These are phyloP conservation scores for Sapajus apella DNA, from an alignment of 2,113 vertebrate species.

Conservation along the genomic window DNA sequence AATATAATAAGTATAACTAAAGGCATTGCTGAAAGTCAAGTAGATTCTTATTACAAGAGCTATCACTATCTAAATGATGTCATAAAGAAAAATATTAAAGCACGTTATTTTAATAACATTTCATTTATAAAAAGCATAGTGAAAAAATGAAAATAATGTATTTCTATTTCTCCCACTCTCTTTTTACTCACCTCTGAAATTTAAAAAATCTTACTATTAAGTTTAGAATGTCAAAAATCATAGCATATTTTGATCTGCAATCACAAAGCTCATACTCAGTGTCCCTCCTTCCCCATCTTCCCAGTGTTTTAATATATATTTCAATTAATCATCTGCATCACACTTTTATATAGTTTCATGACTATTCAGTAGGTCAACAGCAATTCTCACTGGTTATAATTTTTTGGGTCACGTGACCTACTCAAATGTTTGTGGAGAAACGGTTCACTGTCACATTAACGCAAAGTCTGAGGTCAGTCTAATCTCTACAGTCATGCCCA, in stretches of 20 bases:
- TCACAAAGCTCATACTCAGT: too few species aligned
- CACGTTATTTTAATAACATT: background rate
- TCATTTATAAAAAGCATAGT: background rate
- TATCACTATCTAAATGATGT: background rate
- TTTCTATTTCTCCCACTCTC: background rate
- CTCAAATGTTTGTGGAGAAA: background rate
- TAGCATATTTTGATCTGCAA: too few species aligned
- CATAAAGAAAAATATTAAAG: background rate
- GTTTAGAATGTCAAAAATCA: too few species aligned
- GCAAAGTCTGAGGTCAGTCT: background rate
- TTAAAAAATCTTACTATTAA: too few species aligned
- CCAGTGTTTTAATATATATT: too few species aligned
- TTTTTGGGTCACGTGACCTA: background rate
- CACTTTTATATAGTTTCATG: background rate
- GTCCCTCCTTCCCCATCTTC: too few species aligned
- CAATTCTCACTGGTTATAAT: background rate
- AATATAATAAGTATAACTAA: background rate
- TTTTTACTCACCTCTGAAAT: background rate
- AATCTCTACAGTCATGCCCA: background rate
- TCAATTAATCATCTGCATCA: background rate
- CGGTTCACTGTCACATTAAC: background rate
- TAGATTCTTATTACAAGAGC: background rate
- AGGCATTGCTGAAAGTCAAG: background rate
- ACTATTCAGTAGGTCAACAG: background rate
- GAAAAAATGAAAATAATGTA: background rate